A percentile compares a stretch with the other conserved stretches of the same genome.
phyloP scores from a whole-genome alignment of 2,888 invertebrate species.

The Hanleya hanleyi region DNA sequence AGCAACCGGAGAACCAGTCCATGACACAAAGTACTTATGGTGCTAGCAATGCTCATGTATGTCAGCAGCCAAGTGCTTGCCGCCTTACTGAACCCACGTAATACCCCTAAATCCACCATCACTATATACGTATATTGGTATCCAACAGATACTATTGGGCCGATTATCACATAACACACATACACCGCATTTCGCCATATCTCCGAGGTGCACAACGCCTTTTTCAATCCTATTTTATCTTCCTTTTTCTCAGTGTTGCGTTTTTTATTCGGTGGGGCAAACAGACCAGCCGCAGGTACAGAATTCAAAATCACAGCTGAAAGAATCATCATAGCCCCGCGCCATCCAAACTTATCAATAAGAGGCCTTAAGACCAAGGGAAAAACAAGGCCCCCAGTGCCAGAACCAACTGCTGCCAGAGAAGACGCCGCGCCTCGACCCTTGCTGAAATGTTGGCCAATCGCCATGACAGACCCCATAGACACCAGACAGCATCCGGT shows the following conservation, averaged over 20 bases:
- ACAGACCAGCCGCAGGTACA: background rate
- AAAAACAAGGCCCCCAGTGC: background rate
- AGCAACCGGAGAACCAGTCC: background rate
- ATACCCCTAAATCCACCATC: background rate
- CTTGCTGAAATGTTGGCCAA: background rate
- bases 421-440: background rate
- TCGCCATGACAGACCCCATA: background rate
- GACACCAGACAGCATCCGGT: background rate
- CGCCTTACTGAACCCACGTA: background rate
- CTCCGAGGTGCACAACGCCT: background rate
- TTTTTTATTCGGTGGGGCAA: background rate
- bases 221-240: background rate
- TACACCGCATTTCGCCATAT: background rate
- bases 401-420: background rate
- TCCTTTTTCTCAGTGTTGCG: background rate
- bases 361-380: background rate
- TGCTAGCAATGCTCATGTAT: background rate
- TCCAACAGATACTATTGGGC: background rate
- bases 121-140: background rate
- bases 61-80: background rate
- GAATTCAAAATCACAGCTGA: background rate
- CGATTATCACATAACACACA: background rate
- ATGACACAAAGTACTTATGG: background rate
- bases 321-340: background rate
- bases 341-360: background rate